Conservation (phyloP, 1,140 invertebrate species). For the Hypothenemus hampei region DNA sequence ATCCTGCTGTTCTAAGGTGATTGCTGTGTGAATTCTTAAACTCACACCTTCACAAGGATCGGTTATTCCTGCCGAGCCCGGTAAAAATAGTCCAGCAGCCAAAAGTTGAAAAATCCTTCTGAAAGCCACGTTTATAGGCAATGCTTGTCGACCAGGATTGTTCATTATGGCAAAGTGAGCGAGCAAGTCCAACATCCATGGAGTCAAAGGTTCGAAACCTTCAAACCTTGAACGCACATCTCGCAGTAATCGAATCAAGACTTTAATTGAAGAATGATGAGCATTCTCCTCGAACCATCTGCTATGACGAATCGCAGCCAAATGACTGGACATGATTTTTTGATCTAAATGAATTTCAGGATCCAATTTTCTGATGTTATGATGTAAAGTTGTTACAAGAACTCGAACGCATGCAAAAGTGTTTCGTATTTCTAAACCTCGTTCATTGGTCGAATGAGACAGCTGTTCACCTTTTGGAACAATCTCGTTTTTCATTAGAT, state of each 20-base stretch:
- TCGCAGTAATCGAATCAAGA: constrained; percentile 85
- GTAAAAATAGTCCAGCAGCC: constrained; percentile 90
- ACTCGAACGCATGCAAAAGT: constrained; percentile 81
- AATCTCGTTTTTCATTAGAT: constrained; percentile 57
- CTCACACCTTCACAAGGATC: constrained; percentile 91
- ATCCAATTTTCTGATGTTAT: constrained; percentile 89
- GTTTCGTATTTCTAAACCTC: constrained; percentile 78
- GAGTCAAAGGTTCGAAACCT: constrained; percentile 83
- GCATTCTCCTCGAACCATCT: constrained; percentile 99
- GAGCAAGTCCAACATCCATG: constrained; percentile 95
- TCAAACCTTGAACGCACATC: constrained; percentile 87
- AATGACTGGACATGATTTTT: constrained; percentile 80
- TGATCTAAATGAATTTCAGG: constrained; percentile 85
- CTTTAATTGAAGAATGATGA: constrained; percentile 95
- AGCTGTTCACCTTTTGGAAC: constrained; percentile 57
- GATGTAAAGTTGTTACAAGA: constrained; percentile 88
- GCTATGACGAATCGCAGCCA: constrained; percentile 90
- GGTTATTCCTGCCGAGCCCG: constrained; percentile 89
- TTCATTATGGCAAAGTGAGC: constrained; percentile 97
- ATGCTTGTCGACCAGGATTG: constrained; percentile 86
- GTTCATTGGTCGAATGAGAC: constrained; percentile 61
- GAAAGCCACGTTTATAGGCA: constrained; percentile 89
- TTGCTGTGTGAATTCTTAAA: constrained; percentile 82
- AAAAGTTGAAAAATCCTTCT: constrained; percentile 82
- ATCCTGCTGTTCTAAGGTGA: constrained; percentile 94